phyloP scores from a whole-genome alignment of 2,888 invertebrate species.

The Branchellion lobata region DNA sequence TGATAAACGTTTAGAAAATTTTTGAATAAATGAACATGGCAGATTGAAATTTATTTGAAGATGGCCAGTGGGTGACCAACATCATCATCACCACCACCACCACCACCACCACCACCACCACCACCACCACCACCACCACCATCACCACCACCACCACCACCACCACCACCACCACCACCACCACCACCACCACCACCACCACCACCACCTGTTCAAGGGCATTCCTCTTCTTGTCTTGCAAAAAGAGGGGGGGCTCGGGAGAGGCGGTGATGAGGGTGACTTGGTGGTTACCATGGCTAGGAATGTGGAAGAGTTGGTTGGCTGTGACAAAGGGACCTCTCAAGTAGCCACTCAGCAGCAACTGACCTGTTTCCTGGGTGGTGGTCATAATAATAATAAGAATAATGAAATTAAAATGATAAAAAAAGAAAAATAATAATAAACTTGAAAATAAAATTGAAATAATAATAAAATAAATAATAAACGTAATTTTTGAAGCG shows the following conservation, averaged over 20 bases:
- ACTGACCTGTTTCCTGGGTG: conserved; percentile 52
- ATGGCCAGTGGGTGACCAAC: too few species aligned
- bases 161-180: neutral
- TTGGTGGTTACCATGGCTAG: conserved; percentile 90
- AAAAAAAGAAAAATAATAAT: neutral
- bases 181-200: neutral
- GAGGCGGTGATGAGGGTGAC: conserved; percentile 72
- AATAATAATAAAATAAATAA: conserved; percentile 5
- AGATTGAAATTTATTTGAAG: too few species aligned
- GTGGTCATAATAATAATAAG: neutral
- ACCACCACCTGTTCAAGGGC: neutral
- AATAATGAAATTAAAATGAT: neutral
- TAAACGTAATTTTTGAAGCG: too few species aligned
- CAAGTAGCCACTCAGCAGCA: conserved; percentile 80
- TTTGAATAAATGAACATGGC: too few species aligned
- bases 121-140: too few species aligned
- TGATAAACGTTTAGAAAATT: too few species aligned
- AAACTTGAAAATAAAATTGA: neutral
- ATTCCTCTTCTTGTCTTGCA: conserved; percentile 2
- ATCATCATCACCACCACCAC: too few species aligned
- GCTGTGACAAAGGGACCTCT: conserved; percentile 80
- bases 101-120: too few species aligned
- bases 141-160: neutral
- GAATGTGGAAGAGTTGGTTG: conserved; percentile 84
- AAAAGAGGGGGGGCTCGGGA: conserved; percentile 58